These are phyloP conservation scores for Smittia aterrima DNA, from an alignment of 2,888 invertebrate species.

Conservation along the genomic window DNA sequence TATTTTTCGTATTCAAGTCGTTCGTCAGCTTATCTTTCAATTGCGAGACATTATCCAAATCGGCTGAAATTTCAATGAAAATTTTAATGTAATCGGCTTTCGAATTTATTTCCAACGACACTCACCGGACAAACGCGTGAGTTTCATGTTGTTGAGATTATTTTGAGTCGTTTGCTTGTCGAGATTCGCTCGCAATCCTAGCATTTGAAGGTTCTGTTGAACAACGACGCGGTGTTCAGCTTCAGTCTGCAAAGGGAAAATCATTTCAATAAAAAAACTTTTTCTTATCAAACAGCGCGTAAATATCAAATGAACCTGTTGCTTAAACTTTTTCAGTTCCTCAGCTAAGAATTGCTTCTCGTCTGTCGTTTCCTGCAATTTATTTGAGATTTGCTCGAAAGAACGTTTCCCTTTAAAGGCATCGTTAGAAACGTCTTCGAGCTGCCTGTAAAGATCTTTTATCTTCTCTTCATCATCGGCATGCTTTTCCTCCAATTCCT, in stretches of 20 bases:
- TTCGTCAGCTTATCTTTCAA: slow-evolving; percentile 50
- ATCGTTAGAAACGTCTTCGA: slow-evolving; percentile 53
- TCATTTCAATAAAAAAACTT: not conserved
- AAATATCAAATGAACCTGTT: slow-evolving; percentile 39
- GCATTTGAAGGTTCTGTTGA: slow-evolving; percentile 52
- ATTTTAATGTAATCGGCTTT: not conserved
- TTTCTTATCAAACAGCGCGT: not conserved
- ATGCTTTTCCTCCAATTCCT: slow-evolving; percentile 51
- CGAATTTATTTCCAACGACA: not conserved
- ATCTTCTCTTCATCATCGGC: slow-evolving; percentile 50
- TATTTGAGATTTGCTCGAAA: slow-evolving; percentile 48
- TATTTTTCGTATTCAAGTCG: slow-evolving; percentile 49
- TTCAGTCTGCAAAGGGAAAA: slow-evolving; percentile 31
- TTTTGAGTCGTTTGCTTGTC: slow-evolving; percentile 50
- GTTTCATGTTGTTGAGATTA: slow-evolving; percentile 50
- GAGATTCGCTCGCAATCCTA: slow-evolving; percentile 50
- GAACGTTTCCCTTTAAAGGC: slow-evolving; percentile 50
- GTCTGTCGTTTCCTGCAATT: slow-evolving; percentile 47
- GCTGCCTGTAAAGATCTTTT: slow-evolving; percentile 49
- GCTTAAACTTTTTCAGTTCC: slow-evolving; percentile 37
- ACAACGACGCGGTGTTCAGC: slow-evolving; percentile 46
- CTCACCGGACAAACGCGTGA: slow-evolving; percentile 47
- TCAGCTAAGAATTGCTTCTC: slow-evolving; percentile 47
- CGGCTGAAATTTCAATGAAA: slow-evolving; percentile 45
- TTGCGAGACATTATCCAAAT: slow-evolving; percentile 50